These are phyloP conservation scores for Hydraecia micacea DNA, from an alignment of 2,888 invertebrate species.

Conservation along the genomic window DNA sequence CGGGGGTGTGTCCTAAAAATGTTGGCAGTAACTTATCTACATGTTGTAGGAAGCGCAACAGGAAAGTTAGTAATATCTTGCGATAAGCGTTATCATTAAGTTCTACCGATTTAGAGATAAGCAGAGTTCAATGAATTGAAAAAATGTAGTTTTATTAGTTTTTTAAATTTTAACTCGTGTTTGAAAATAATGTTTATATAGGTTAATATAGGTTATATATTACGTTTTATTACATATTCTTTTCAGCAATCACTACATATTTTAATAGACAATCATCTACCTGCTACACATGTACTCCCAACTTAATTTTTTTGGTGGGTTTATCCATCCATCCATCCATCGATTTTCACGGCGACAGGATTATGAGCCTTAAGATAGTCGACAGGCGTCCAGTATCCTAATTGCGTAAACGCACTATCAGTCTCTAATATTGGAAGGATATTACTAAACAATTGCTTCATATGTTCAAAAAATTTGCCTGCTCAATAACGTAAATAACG, in stretches of 20 bases:
- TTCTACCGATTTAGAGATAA: conserved; percentile 28
- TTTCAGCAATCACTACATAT: background rate
- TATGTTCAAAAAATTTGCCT: too few species aligned
- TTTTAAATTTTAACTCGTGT: too few species aligned
- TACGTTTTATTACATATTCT: too few species aligned
- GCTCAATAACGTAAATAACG: too few species aligned
- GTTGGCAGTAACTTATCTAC: conserved; percentile 3
- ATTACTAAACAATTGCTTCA: too few species aligned
- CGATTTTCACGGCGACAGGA: too few species aligned
- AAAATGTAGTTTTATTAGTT: background rate
- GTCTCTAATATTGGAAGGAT: too few species aligned
- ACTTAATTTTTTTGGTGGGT: background rate
- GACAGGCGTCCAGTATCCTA: too few species aligned
- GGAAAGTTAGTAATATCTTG: conserved; percentile 2
- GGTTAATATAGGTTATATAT: too few species aligned
- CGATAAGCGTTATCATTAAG: conserved; percentile 46
- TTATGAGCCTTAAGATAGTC: too few species aligned
- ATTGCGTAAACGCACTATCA: too few species aligned
- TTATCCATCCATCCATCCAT: background rate
- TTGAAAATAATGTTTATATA: too few species aligned
- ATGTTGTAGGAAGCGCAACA: conserved; percentile 39
- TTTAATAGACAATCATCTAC: background rate
- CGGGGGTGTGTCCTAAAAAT: background rate
- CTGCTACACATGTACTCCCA: background rate
- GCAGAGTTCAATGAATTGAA: conserved; percentile 41